These are phyloP conservation scores for Cerastis rubricosa DNA, from an alignment of 2,888 invertebrate species.

Conservation along the genomic window DNA sequence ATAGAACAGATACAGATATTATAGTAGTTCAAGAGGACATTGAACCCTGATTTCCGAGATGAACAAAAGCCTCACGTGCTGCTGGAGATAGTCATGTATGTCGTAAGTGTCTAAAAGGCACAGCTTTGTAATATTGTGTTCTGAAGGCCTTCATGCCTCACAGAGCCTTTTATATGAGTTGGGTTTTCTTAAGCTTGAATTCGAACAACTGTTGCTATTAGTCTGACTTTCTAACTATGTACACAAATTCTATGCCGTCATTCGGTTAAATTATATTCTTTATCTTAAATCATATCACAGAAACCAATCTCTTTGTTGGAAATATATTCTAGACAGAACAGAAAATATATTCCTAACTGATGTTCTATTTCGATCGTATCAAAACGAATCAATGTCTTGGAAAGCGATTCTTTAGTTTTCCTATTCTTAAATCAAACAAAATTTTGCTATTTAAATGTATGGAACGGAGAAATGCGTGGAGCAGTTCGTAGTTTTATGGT, in stretches of 20 bases:
- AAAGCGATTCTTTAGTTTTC: conserved; percentile 36
- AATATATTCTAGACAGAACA: conserved; percentile 40
- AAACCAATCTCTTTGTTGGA: conserved; percentile 22
- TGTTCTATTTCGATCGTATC: conserved; percentile 44
- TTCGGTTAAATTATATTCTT: conserved; percentile 30
- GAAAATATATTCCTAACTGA: conserved; percentile 39
- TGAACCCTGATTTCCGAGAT: background rate
- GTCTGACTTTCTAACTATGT: background rate
- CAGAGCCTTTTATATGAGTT: background rate
- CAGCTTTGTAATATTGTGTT: background rate
- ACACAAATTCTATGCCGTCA: background rate
- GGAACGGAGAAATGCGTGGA: conserved; percentile 36
- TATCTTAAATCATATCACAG: conserved; percentile 36
- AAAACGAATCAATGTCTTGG: conserved; percentile 49
- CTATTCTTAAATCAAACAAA: conserved; percentile 48
- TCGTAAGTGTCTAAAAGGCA: background rate
- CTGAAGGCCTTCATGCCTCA: background rate
- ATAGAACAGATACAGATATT: background rate
- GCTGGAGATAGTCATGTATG: background rate
- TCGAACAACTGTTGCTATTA: background rate
- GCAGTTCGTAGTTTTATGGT: conserved; percentile 25
- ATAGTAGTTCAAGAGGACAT: background rate
- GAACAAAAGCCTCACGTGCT: background rate
- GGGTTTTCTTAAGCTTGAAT: background rate
- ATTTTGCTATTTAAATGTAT: conserved; percentile 60